Evolutionary conservation across 2,888 invertebrate species (phyloP).

Genomic region (Mechanitis messenoides): DNA sequence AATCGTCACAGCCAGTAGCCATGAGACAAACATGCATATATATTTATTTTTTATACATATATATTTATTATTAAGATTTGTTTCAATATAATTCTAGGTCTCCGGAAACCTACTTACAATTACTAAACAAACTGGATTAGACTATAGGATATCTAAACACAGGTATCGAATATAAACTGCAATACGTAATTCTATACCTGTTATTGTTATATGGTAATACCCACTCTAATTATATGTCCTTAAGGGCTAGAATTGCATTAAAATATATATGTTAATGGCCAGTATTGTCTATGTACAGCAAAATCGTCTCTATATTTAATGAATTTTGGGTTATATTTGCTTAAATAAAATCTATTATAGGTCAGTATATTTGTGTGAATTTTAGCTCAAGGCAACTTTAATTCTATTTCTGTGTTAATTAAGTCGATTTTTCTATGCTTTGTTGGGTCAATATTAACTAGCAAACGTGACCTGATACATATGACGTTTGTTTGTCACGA

Average conservation of each 20-base stretch:
- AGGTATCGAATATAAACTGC: constrained; percentile 27
- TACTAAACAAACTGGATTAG: constrained; percentile 23
- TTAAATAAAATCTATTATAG: constrained; percentile 22
- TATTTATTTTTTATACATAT: constrained; percentile 9
- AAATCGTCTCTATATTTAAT: background rate
- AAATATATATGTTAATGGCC: background rate
- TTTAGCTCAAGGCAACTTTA: background rate
- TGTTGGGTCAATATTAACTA: constrained; percentile 21
- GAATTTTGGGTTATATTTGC: constrained; percentile 26
- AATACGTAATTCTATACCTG: constrained; percentile 13
- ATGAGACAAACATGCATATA: too few relatives aligned
- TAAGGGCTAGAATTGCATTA: background rate
- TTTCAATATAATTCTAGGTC: constrained; percentile 7
- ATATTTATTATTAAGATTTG: constrained; percentile 6
- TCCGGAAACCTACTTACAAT: constrained; percentile 24
- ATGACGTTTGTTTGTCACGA: constrained; percentile 20
- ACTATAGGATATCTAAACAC: constrained; percentile 22
- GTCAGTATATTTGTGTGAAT: constrained; percentile 16
- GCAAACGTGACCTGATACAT: constrained; percentile 26
- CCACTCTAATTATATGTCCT: background rate
- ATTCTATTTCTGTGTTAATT: background rate
- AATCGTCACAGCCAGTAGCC: too few relatives aligned
- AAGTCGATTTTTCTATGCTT: background rate
- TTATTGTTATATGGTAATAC: background rate
- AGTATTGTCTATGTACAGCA: background rate